phyloP scores from a whole-genome alignment of 2,113 vertebrate genomes.

The Engystomops pustulosus region DNA sequence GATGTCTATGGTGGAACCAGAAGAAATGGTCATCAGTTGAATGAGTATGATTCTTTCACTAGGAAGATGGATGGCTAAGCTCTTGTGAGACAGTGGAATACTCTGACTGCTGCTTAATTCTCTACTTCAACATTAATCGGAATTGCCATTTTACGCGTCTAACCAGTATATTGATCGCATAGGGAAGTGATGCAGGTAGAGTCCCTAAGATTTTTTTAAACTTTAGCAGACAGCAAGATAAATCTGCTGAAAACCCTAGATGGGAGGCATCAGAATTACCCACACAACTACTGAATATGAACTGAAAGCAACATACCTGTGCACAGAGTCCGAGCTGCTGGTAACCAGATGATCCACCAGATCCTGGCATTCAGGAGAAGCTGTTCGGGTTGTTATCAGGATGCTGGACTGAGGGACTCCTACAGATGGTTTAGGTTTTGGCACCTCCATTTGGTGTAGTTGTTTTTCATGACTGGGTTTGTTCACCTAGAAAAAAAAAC shows the following conservation, averaged over 20 bases:
- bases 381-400: conserved; percentile 12
- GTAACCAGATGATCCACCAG: conserved; percentile 66
- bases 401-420: conserved; percentile 64
- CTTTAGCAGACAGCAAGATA: not conserved
- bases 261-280: not conserved
- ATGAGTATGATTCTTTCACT: too few relatives aligned
- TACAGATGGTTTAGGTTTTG: conserved; percentile 63
- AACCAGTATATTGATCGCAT: too few relatives aligned
- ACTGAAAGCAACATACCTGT: conserved; percentile 66
- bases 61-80: too few relatives aligned
- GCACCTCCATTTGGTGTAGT: conserved; percentile 54
- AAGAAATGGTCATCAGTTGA: too few relatives aligned
- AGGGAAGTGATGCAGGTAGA: too few relatives aligned
- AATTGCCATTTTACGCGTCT: too few relatives aligned
- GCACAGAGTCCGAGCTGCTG: conserved; percentile 60
- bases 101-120: too few relatives aligned
- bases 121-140: too few relatives aligned
- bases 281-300: not conserved
- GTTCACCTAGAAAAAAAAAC: not conserved
- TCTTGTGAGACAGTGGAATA: too few relatives aligned
- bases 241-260: not conserved
- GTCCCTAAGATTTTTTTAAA: too few relatives aligned
- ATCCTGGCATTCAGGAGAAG: conserved; percentile 63
- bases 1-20: too few relatives aligned
- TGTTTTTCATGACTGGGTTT: conserved; percentile 59